Base-by-base conservation (phyloP, 1,140 invertebrate genomes). In the Drosophila sulfurigaster region DNA sequence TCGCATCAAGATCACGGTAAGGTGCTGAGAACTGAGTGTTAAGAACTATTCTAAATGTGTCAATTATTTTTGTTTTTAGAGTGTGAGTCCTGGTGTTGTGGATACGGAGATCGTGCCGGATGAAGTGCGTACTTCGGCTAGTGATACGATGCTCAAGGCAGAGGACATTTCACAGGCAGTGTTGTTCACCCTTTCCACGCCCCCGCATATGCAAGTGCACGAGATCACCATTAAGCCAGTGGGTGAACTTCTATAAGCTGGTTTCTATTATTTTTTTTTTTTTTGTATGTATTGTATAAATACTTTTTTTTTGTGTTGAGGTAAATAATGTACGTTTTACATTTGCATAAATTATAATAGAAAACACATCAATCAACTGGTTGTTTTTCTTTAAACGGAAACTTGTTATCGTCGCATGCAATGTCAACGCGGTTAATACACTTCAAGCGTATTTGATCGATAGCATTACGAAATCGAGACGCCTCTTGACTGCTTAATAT, bases 1-100 rank as follows among this genome's bases (percentile, higher is more conserved):
- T n/a, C 94, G 94, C 58, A 96, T 96, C 63, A 95, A 95, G 92
- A 93, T 96, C 3, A 95, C 95, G 68, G 96, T 96, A 93, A 93
- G 93, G 1, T 25, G 2, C 2, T 28, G 25, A 28, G 6, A 6
- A 38, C 8, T 38, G 8, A 32, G 35, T 32, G 5, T 32, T 32
- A 10, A 3, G 35, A 38, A 38, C 7, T 38, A 8, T 38, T 8
- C 8, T 16, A 25, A 46, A 32, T 0, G 16, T 10, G 35, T 20
- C 1, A n/a, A 3, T 43, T 5, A n/a, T 5, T 43, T 15, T 20
- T 10, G 10, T 20, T 43, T 20, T 13, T 72, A 95, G 95, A 94
- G 93, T 74, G 93, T 95, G 13, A 94, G 94, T 79, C 95, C 95
- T 0, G 95, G 95, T 1, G 72, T 93, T 3, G 93, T 94, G 1